Conservation (phyloP, 2,797 vertebrate genomes). For the Monodelphis domestica region DNA sequence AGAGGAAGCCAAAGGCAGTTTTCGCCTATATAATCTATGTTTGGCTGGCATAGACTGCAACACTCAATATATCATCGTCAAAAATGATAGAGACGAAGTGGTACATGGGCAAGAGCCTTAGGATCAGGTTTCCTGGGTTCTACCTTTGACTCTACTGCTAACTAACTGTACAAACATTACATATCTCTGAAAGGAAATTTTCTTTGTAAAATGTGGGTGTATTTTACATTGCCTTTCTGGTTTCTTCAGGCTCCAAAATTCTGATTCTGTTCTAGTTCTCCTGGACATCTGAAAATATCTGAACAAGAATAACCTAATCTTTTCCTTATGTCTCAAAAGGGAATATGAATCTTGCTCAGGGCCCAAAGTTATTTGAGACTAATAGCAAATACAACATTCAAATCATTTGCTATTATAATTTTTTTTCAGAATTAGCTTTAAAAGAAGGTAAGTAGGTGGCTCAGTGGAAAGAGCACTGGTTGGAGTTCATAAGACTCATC, state of each 20-base stretch:
- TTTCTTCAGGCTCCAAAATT: background rate
- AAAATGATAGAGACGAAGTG: background rate
- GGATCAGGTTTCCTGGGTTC: background rate
- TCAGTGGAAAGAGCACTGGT: too few species aligned
- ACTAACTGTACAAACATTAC: background rate
- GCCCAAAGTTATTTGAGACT: background rate
- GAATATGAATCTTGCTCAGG: background rate
- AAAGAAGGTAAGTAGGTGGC: too few species aligned
- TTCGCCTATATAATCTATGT: background rate
- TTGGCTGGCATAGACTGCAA: background rate
- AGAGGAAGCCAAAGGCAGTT: background rate
- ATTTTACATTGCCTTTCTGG: background rate
- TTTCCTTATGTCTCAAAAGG: background rate
- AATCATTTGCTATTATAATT: background rate
- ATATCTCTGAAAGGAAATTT: background rate
- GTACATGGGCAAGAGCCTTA: background rate
- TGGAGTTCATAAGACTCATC: too few species aligned
- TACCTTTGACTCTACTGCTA: background rate
- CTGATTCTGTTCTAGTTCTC: background rate
- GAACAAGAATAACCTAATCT: background rate
- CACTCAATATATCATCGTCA: background rate
- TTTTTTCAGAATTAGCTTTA: background rate
- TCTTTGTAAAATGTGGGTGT: background rate
- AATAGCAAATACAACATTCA: background rate
- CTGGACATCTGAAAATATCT: background rate